A percentile compares a stretch with the other conserved stretches of the same genome.
These are phyloP conservation scores for Anseranas semipalmata DNA, from an alignment of 2,113 vertebrate species.

Conservation along the genomic window DNA sequence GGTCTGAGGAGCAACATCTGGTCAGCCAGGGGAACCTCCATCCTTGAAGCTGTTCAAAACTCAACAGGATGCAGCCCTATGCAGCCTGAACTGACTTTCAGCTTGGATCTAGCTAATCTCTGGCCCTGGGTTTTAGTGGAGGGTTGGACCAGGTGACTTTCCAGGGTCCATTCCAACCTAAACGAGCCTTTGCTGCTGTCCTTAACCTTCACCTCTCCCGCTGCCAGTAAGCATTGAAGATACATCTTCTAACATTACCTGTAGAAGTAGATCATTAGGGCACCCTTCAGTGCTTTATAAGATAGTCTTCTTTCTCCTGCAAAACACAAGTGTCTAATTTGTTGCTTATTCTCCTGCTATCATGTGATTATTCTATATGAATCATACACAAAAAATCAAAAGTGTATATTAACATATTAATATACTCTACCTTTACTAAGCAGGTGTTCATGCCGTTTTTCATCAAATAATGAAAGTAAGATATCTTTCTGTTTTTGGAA, in stretches of 20 bases:
- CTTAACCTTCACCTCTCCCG: not conserved
- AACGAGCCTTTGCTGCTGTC: not conserved
- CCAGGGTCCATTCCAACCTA: not conserved
- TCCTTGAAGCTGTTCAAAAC: not conserved
- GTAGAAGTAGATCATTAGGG: conserved; percentile 98
- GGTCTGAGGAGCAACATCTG: not conserved
- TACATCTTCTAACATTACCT: conserved; percentile 76
- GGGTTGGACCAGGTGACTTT: not conserved
- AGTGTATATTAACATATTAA: not conserved
- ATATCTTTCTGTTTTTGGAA: conserved; percentile 86
- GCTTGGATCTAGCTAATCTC: not conserved
- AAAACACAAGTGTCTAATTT: not conserved
- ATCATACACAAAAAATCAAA: not conserved
- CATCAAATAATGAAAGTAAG: conserved; percentile 90
- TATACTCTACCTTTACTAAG: conserved; percentile 85
- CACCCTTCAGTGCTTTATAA: conserved; percentile 89
- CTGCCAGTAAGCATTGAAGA: not conserved
- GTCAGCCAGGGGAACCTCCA: not conserved
- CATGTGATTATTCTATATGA: not conserved
- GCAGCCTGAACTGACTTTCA: not conserved
- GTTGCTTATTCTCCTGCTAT: not conserved
- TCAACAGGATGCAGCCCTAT: not conserved
- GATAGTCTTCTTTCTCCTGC: conserved; percentile 87
- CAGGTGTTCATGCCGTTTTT: conserved; percentile 91
- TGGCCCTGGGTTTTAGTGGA: not conserved